Base-by-base conservation (phyloP, 2,888 invertebrate genomes). In the Sipha maydis region DNA sequence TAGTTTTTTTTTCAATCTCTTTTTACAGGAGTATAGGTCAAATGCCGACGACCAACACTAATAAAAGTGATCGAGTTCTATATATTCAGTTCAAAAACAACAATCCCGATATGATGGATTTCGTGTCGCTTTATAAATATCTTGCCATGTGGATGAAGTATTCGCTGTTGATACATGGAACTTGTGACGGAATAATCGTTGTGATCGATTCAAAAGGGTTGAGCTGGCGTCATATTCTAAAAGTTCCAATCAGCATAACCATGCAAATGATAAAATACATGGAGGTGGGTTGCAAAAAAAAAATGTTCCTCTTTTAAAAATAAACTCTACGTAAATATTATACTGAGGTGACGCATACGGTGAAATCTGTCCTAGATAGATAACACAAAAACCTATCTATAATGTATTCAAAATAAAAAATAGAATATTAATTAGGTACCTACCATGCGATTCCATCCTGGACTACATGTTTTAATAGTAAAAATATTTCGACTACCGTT, bases 161-260 rank as follows among this genome's bases (percentile, higher is more conserved):
- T 11, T 41, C n/a, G 41, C 48, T 88, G 17, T 25, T 82, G 48
- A 82, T 5, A 25, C 31, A 82, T 28, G 88, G 88, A 19, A 82
- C 80, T 21, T 82, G 79, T 19, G 88, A 88, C 31, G 80, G 75
- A 11, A 11, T 88, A 9, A n/a, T 82, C 4, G 41, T 67, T 8
- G 75, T 88, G 5, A 19, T 82, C 5, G 73, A 88, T 31, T 7
- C 82, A 1, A 80, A 19, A 0, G 88, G 88, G 5, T n/a, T 88
- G 21, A 48, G 3, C 19, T 88, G 88, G 88, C 88, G 88, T n/a
- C 88, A 88, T n/a, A 67, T 88, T 9, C 14, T 76, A 1, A 88
- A 88, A 67, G 3, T 88, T 25, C 88, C 88, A 0, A 9, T 88
- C n/a, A 75, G 61, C 17, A 3, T 80, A 5, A 28, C 75, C 31